Base-by-base conservation (phyloP, 2,113 vertebrate genomes). In the Cranoglanis bouderius region DNA sequence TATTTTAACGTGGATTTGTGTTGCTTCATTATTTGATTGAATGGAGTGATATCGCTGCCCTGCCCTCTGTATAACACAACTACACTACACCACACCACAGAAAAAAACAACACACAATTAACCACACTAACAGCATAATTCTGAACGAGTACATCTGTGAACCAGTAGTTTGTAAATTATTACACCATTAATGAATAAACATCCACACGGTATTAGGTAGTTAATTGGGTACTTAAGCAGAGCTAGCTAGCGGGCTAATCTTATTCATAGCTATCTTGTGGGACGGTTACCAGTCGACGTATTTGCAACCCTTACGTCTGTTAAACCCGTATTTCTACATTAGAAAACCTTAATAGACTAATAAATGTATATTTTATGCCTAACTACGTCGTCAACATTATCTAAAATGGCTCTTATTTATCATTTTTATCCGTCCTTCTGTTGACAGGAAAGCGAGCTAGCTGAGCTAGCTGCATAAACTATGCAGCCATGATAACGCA, bases 241-340 rank as follows among this genome's bases (percentile, higher is more conserved):
- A 55, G 82, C 4, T 61, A 61, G 55, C 57, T 63, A 84, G 82
- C 81, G 4, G 26, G 53, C 80, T 82, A 82, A 82, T 82, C 53
- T 10, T 21, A 0, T 55, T 82, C 18, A n/a, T 35, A 8, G 12
- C n/a, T 19, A 19, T 81, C 14, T 19, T 9, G n/a, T 55, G 51
- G 18, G 78, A 55, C 80, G n/a, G 32, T 24, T 82, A 19, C 51
- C 4, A 59, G 9, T 46, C 57, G 82, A 84, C 55, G 1, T 63
- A 43, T 61, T 61, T 61, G 18, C 21, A 63, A 24, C 0, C 1
- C 38, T 65, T n/a, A n/a, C 5, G 6, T n/a, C 24, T 43, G n/a
- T 43, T 65, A 65, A 63, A 43, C 16, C 51, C 6, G 5, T 19
- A 12, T 40, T 61, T 26, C 14, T 40, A 49, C 40, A 83, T 19